phyloP scores from a whole-genome alignment of 30 jellyfish, hydroid and myxozoan genomes.

The Hydractinia echinata region DNA sequence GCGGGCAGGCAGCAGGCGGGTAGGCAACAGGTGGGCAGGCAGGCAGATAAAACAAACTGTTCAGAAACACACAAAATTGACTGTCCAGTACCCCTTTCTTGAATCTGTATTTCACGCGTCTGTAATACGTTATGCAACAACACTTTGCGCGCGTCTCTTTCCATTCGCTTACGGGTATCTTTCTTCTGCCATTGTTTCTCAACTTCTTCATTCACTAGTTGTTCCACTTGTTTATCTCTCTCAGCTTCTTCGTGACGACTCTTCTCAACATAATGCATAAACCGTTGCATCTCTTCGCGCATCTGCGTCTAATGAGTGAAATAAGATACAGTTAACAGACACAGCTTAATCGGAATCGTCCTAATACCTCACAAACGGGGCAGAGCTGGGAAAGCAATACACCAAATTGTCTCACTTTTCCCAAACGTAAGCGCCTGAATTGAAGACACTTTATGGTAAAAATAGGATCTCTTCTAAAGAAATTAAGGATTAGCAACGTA shows the following conservation, averaged over 20 bases:
- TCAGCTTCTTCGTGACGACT: constrained; percentile 66
- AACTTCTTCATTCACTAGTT: constrained; percentile 64
- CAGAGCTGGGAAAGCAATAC: too few relatives aligned
- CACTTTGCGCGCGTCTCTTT: constrained; percentile 69
- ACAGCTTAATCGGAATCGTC: too few relatives aligned
- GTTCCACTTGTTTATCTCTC: constrained; percentile 42
- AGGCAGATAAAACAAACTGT: not conserved
- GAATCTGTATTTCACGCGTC: constrained; percentile 66
- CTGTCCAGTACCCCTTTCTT: constrained; percentile 55
- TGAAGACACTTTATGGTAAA: too few relatives aligned
- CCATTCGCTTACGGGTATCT: constrained; percentile 65
- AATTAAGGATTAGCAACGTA: too few relatives aligned
- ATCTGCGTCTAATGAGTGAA: constrained; percentile 42
- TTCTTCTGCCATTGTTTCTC: constrained; percentile 74
- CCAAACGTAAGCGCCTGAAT: too few relatives aligned
- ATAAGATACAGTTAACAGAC: too few relatives aligned
- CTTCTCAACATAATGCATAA: constrained; percentile 83
- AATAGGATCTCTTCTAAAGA: too few relatives aligned
- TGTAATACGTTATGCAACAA: constrained; percentile 57
- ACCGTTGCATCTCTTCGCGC: constrained; percentile 84
- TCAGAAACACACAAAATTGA: not conserved
- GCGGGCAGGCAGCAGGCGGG: not conserved
- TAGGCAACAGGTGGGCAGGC: not conserved
- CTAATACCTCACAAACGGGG: too few relatives aligned
- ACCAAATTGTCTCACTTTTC: too few relatives aligned